Conservation (phyloP, 2,797 vertebrate species). For the Cirrhinus mrigala region DNA sequence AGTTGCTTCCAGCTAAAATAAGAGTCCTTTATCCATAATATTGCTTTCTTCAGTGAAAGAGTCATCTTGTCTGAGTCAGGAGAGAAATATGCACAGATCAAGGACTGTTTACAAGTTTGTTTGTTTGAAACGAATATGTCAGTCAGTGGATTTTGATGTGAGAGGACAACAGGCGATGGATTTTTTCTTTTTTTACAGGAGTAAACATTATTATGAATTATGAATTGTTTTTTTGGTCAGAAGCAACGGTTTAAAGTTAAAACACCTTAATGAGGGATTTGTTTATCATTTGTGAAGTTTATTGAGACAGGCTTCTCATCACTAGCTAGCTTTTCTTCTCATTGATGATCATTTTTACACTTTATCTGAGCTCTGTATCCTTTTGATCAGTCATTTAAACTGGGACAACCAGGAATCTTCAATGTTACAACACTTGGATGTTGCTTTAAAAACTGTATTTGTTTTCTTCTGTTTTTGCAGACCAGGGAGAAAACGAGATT, state of each 20-base stretch:
- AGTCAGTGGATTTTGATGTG: not conserved
- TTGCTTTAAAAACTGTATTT: not conserved
- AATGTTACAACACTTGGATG: no score
- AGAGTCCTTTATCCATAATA: no score
- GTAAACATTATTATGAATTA: not conserved
- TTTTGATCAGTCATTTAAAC: not conserved
- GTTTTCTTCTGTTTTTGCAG: conserved; percentile 69
- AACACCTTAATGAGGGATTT: not conserved
- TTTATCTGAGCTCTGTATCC: not conserved
- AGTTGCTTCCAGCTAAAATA: not conserved
- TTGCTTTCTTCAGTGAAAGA: not conserved
- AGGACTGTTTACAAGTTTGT: no score
- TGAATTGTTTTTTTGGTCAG: not conserved
- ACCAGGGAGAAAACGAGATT: conserved; percentile 94
- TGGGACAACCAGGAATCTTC: no score
- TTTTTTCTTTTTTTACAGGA: not conserved
- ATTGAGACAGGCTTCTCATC: not conserved
- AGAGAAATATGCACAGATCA: no score
- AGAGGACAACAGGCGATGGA: not conserved
- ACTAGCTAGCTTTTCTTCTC: not conserved
- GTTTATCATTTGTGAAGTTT: not conserved
- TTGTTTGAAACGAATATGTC: not conserved
- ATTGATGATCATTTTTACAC: not conserved
- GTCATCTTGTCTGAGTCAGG: no score
- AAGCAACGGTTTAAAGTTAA: not conserved